These are phyloP conservation scores for Spilogale gracilis DNA, from an alignment of 2,113 vertebrate species.

Conservation along the genomic window DNA sequence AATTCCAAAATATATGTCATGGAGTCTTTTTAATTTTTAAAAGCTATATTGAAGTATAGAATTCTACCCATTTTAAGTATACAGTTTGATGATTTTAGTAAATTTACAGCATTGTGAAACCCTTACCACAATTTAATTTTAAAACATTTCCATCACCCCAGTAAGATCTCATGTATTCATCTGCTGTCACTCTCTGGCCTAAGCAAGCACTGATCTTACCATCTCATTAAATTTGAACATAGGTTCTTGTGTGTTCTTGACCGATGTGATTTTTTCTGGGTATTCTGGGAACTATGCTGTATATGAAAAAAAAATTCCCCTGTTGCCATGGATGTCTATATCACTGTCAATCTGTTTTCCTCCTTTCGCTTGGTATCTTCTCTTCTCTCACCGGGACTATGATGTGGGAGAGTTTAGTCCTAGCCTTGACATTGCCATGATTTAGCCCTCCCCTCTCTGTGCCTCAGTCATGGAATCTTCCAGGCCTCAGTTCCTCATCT, in stretches of 20 bases:
- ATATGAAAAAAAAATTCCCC: background rate
- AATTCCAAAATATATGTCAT: slow-evolving; percentile 41
- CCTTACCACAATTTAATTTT: slow-evolving; percentile 34
- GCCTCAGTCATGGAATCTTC: slow-evolving; percentile 1
- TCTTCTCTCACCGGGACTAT: background rate
- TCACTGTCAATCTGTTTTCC: slow-evolving; percentile 6
- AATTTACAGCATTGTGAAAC: background rate
- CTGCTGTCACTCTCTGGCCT: background rate
- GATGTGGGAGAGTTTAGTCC: background rate
- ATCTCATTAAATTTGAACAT: slow-evolving; percentile 48
- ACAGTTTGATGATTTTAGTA: background rate
- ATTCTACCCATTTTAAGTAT: slow-evolving; percentile 27
- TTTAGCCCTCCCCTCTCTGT: slow-evolving; percentile 1
- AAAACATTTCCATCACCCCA: background rate
- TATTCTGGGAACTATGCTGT: slow-evolving; percentile 44
- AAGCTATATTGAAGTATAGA: slow-evolving; percentile 18
- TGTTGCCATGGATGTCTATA: background rate
- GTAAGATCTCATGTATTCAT: background rate
- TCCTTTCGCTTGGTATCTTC: slow-evolving; percentile 4
- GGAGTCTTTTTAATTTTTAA: slow-evolving; percentile 37
- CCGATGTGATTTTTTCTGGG: background rate
- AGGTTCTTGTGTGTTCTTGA: background rate
- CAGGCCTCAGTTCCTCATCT: slow-evolving; percentile 48
- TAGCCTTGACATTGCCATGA: background rate
- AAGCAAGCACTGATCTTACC: slow-evolving; percentile 34